phyloP scores from a whole-genome alignment of 2,113 vertebrate genomes.

The Peromyscus polionotus region DNA sequence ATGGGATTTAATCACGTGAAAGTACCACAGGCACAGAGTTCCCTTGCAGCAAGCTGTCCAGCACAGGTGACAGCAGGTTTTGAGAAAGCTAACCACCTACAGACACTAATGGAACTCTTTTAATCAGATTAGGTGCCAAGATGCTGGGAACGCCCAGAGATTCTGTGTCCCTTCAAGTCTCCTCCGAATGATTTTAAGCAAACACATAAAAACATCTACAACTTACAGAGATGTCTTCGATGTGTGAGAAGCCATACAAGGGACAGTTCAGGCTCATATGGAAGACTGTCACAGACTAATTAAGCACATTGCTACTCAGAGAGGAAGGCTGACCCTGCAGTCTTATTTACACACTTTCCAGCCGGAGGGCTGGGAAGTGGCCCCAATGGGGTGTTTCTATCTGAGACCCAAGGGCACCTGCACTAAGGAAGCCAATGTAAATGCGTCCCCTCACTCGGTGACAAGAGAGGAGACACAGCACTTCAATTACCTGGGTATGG shows the following conservation, averaged over 20 bases:
- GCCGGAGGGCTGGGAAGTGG: constrained; percentile 68
- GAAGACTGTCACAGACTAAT: constrained; percentile 72
- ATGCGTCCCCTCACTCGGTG: constrained; percentile 75
- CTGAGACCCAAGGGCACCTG: constrained; percentile 73
- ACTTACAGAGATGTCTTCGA: constrained; percentile 1
- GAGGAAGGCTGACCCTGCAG: constrained; percentile 69
- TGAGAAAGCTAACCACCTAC: constrained; percentile 38
- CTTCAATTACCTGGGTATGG: constrained; percentile 81
- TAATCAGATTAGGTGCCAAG: constrained; percentile 40
- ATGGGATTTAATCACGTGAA: constrained; percentile 77
- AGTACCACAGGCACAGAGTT: constrained; percentile 71
- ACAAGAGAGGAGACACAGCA: constrained; percentile 76
- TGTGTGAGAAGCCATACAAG: constrained; percentile 7
- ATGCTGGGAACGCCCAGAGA: constrained; percentile 46
- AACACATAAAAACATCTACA: constrained; percentile 46
- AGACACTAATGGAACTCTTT: constrained; percentile 29
- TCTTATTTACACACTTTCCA: constrained; percentile 77
- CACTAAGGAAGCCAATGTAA: constrained; percentile 66
- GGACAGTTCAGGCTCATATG: constrained; percentile 35
- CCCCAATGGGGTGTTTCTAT: constrained; percentile 66
- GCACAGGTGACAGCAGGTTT: constrained; percentile 48
- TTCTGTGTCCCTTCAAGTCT: not conserved
- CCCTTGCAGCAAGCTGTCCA: constrained; percentile 49
- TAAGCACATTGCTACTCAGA: constrained; percentile 60
- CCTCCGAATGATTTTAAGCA: constrained; percentile 55